Percentiles rank a stretch among this genome's conserved stretches.
These are phyloP conservation scores for Druon quercuslanigerum DNA, from an alignment of 1,140 invertebrate genomes.

Conservation along the genomic window DNA sequence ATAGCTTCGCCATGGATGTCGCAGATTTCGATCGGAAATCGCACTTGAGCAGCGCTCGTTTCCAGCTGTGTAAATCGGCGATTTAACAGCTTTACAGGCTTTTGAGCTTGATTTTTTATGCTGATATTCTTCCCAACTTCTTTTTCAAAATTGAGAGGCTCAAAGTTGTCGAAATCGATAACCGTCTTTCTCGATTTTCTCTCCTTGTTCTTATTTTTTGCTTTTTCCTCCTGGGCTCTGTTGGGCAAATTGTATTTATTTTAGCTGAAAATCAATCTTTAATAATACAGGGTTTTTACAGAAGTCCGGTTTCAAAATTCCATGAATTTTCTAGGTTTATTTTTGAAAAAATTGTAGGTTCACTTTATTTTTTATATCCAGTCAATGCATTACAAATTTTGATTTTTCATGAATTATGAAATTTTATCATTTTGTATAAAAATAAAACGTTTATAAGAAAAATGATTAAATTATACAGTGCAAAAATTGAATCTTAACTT, in stretches of 20 bases:
- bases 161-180: constrained; percentile 62
- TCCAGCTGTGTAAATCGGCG: constrained; percentile 67
- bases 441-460: too few species aligned
- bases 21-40: constrained; percentile 53
- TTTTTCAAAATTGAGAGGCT: constrained; percentile 53
- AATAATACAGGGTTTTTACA: too few species aligned
- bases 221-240: constrained; percentile 42
- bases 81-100: constrained; percentile 61
- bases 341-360: too few species aligned
- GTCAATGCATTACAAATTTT: too few species aligned
- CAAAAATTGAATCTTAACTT: too few species aligned
- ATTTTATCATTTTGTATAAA: too few species aligned
- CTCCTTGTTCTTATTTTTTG: constrained; percentile 45
- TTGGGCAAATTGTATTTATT: constrained; percentile 28
- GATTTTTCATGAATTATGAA: too few species aligned
- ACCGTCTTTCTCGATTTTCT: constrained; percentile 47
- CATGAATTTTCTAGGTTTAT: too few species aligned
- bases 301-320: too few species aligned
- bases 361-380: too few species aligned
- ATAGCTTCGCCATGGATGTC: constrained; percentile 64
- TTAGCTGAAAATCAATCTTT: too few species aligned
- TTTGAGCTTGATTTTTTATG: constrained; percentile 54
- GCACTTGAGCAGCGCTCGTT: constrained; percentile 43
- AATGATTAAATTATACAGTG: too few species aligned
- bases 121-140: constrained; percentile 61